These are phyloP conservation scores for Amphiprion clarkii DNA, from an alignment of 2,797 vertebrate genomes.

Conservation along the genomic window DNA sequence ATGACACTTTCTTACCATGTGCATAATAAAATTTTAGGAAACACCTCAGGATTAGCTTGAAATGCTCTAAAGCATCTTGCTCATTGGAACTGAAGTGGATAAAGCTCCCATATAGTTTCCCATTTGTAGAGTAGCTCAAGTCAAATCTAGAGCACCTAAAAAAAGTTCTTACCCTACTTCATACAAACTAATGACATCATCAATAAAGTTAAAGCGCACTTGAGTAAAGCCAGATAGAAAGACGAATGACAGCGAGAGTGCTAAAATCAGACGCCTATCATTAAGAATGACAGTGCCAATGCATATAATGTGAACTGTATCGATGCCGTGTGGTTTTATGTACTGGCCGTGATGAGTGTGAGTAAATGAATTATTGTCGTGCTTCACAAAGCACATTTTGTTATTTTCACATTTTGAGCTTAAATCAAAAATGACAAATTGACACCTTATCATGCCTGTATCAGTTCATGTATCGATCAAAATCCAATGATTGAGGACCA, in stretches of 20 bases:
- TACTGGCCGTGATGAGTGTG: constrained; percentile 45
- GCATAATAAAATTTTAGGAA: constrained; percentile 49
- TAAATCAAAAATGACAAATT: constrained; percentile 42
- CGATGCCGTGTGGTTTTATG: constrained; percentile 26
- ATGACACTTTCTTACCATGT: constrained; percentile 43
- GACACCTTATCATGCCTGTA: constrained; percentile 43
- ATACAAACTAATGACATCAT: constrained; percentile 72
- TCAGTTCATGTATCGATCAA: constrained; percentile 33
- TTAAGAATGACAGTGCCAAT: constrained; percentile 36
- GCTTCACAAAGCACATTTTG: constrained; percentile 47
- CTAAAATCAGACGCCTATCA: constrained; percentile 38
- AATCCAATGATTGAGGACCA: constrained; percentile 39
- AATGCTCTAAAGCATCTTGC: constrained; percentile 29
- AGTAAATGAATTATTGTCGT: constrained; percentile 40
- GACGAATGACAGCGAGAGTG: constrained; percentile 41
- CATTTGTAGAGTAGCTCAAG: constrained; percentile 53
- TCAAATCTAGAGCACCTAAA: constrained; percentile 69
- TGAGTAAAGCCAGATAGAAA: constrained; percentile 70
- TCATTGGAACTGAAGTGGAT: constrained; percentile 39
- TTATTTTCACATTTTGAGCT: constrained; percentile 57
- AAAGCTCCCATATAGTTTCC: constrained; percentile 31
- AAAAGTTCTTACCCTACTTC: constrained; percentile 54
- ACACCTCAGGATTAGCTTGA: constrained; percentile 33
- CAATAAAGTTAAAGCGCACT: constrained; percentile 71
- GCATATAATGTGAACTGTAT: constrained; percentile 43